Evolutionary conservation across 2,888 invertebrate species (phyloP).

Genomic region (Drosophila anomalata): DNA sequence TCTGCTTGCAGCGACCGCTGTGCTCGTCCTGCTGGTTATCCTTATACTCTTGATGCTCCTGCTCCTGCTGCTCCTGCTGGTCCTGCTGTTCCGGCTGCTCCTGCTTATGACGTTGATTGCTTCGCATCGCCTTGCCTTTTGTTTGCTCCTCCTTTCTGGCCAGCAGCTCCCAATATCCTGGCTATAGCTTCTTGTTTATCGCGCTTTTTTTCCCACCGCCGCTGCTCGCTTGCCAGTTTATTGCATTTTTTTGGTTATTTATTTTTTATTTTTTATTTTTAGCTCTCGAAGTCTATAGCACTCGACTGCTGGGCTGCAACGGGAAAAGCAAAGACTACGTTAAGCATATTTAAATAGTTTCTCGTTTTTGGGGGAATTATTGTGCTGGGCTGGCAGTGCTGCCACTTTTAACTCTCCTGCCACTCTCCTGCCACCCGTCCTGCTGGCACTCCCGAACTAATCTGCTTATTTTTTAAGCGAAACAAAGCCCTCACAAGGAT

Average conservation of each 20-base stretch:
- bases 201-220: constrained; percentile 12
- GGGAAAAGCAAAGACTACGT: constrained; percentile 36
- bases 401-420: neutral
- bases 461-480: too few species aligned
- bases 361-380: constrained; percentile 40
- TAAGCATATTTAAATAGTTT: constrained; percentile 68
- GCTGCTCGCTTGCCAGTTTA: constrained; percentile 14
- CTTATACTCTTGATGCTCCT: constrained; percentile 8
- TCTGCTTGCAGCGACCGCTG: constrained; percentile 33
- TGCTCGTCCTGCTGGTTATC: constrained; percentile 20
- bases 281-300: neutral
- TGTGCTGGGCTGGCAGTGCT: constrained; percentile 12
- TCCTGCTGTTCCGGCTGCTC: constrained; percentile 45
- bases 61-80: constrained; percentile 10
- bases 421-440: too few species aligned
- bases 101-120: constrained; percentile 73
- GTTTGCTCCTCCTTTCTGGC: constrained; percentile 29
- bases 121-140: constrained; percentile 70
- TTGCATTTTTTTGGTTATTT: constrained; percentile 23
- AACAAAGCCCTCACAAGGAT: too few species aligned
- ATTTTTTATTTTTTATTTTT: constrained; percentile 1
- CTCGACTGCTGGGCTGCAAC: constrained; percentile 12
- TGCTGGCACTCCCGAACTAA: too few species aligned
- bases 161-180: constrained; percentile 5
- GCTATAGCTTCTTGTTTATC: constrained; percentile 29